Base-by-base conservation (phyloP, 2,888 invertebrate genomes). In the Yponomeuta malinellus region DNA sequence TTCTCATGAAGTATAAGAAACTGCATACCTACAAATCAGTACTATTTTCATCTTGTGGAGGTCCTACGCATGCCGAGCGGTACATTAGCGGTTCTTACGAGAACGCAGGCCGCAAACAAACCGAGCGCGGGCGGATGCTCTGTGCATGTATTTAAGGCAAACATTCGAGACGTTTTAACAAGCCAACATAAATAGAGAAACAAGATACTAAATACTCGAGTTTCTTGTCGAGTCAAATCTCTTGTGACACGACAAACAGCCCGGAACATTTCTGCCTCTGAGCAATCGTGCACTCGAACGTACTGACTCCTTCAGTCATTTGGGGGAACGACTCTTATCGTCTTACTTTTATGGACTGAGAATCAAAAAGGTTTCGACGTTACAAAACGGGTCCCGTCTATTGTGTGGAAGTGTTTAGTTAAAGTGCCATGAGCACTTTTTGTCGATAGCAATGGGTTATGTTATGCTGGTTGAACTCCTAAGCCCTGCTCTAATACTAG, bases 321-420 rank as follows among this genome's bases (percentile, higher is more conserved):
- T 88, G 82, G 81, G 84, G 81, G 83, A 87, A 86, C 81, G 86
- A 82, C 84, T 86, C 87, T 88, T 89, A 89, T 89, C 89, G 86
- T 83, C 85, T 88, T 85, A 87, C 85, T 88, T 88, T 89, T 88
- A 88, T 88, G 82, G 84, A 86, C 83, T 87, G 86, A 82, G 86
- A 89, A 89, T 89, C 86, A 84, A 86, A 87, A 83, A 87, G 84
- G 83, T 84, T 86, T 84, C 83, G 79, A 79, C 80, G 81, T 84
- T 84, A 86, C 86, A 85, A 84, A 88, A 88, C 84, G 85, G 82
- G 86, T 87, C 86, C 88, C 85, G 88, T 89, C 86, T 79, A 86
- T 88, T 89, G 87, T 86, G 83, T 81, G 81, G 76, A 83, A 83
- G 83, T 85, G 83, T 84, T 85, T 82, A 83, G 83, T 77, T 83